A percentile compares a stretch with the other conserved stretches of the same genome.
phyloP scores from a whole-genome alignment of 2,797 vertebrate genomes.

The Protonibea diacanthus region DNA sequence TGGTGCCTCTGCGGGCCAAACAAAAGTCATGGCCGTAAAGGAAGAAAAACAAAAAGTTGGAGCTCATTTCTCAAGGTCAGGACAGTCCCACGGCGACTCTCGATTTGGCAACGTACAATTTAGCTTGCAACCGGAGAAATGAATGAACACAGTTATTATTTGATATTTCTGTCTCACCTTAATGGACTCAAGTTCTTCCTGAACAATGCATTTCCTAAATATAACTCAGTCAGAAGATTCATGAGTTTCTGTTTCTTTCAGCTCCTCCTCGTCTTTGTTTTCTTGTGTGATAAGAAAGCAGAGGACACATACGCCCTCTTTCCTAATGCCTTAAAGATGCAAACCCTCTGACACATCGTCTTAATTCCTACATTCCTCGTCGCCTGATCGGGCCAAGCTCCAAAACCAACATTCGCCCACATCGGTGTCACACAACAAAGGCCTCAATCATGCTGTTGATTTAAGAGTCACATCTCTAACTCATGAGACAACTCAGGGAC shows the following conservation, averaged over 20 bases:
- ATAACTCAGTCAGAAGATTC: neutral
- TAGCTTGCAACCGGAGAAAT: neutral
- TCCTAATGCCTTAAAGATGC: neutral
- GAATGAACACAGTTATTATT: neutral
- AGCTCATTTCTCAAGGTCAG: slow-evolving; percentile 21
- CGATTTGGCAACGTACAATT: neutral
- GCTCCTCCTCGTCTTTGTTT: slow-evolving; percentile 29
- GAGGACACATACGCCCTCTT: neutral
- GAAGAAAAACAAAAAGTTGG: slow-evolving; percentile 54
- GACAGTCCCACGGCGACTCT: slow-evolving; percentile 10
- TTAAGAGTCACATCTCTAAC: neutral
- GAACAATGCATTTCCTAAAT: neutral
- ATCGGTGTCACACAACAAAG: neutral
- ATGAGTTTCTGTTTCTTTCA: slow-evolving; percentile 25
- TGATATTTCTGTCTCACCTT: neutral
- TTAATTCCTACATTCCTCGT: neutral
- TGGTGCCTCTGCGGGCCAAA: slow-evolving; percentile 24
- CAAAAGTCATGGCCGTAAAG: slow-evolving; percentile 10
- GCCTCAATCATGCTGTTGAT: slow-evolving; percentile 12
- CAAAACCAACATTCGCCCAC: slow-evolving; percentile 21
- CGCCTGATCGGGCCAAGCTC: neutral
- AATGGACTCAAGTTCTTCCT: neutral
- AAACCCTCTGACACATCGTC: neutral
- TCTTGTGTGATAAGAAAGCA: slow-evolving; percentile 4
- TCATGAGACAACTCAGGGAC: neutral